phyloP scores from a whole-genome alignment of 1,140 invertebrate species.

The Papilio machaon region DNA sequence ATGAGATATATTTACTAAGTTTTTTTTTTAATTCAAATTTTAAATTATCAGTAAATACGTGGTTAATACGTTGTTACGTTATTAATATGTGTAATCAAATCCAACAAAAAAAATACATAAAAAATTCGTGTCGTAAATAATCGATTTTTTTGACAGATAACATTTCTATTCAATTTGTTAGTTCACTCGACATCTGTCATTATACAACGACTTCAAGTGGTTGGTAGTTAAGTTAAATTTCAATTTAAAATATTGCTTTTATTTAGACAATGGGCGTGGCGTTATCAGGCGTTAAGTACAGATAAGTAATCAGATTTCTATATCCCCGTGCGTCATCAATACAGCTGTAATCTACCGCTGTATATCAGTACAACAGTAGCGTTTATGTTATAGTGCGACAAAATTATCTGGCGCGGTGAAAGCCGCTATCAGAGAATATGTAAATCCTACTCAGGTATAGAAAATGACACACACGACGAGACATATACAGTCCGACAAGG shows the following conservation, averaged over 20 bases:
- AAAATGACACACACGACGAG: too few species aligned
- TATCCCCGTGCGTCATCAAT: slow-evolving; percentile 22
- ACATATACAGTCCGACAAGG: too few species aligned
- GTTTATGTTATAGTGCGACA: not conserved
- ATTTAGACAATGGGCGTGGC: slow-evolving; percentile 18
- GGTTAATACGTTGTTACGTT: too few species aligned
- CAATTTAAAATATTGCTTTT: not conserved
- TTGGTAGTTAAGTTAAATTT: slow-evolving; percentile 10
- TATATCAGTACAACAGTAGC: not conserved
- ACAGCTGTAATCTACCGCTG: not conserved
- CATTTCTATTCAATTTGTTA: not conserved
- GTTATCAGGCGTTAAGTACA: slow-evolving; percentile 11
- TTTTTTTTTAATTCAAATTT: too few species aligned
- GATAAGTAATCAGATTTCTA: slow-evolving; percentile 17
- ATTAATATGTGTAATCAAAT: too few species aligned
- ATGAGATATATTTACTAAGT: too few species aligned
- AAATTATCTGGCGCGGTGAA: not conserved
- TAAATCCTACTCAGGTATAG: too few species aligned
- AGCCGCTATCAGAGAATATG: too few species aligned
- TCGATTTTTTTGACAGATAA: not conserved
- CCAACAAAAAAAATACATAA: too few species aligned
- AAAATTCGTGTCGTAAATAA: too few species aligned
- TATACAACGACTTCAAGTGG: not conserved
- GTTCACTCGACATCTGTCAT: not conserved
- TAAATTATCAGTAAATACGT: too few species aligned